Base-by-base conservation (phyloP, 2,113 vertebrate species). In the Leptocoma aspasia region DNA sequence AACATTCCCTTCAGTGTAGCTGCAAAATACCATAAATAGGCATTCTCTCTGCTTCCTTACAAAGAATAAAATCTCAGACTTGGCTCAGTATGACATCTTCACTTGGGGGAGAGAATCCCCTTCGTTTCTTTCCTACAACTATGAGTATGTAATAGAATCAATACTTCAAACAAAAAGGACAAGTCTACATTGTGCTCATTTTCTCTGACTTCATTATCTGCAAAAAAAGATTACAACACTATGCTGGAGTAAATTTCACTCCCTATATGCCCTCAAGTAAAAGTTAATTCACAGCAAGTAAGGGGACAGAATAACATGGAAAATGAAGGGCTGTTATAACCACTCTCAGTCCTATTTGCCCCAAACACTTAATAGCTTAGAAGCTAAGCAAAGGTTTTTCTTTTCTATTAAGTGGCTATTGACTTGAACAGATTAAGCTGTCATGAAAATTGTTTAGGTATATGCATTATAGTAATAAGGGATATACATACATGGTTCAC, bases 21-120 rank as follows among this genome's bases (percentile, higher is more conserved):
- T 73, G 68, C 75, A 96, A 96, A 95, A 89, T 63, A 89, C 95
- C 96, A 97, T 97, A 97, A 97, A 97, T 94, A 97, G 95, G 44
- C 95, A 96, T 96, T 82, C 77, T 28, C 86, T 84, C 72, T 81
- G 52, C 72, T 84, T 94, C 81, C 33, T 94, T 60, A 75, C 60
- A 92, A 92, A 93, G 80, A 70, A 81, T 47, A 81, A 92, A 80
- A 94, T 94, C 77, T 92, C 76, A 78, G 64, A 59, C 76, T 93
- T 95, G 59, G 86, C 92, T 92, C 71, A 66, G 35, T 85, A 83
- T 61, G 73, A 70, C 7, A 83, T 93, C 49, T 75, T 92, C 80
- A 78, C 56, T 91, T 81, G 37, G 69, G 79, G 86, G 56, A 92
- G 33, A 90, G 35, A 90, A 95, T 66, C 89, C 80, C 86, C 94